Percentiles rank a stretch among this genome's conserved stretches.
Evolutionary conservation across 2,797 vertebrate genomes (phyloP).

Genomic region (Morelia viridis): DNA sequence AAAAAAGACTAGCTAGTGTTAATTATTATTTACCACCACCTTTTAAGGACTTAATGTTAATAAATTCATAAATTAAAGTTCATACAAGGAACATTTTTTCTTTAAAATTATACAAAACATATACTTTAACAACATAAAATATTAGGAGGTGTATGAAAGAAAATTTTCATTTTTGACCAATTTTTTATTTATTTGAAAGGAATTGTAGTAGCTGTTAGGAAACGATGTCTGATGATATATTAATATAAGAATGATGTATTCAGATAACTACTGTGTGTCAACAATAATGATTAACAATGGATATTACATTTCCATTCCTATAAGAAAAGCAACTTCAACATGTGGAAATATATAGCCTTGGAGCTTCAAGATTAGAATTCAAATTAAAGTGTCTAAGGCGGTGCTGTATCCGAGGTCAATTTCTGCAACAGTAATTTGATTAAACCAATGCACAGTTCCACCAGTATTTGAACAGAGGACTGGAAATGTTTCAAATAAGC

Average conservation of each 20-base stretch:
- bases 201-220: constrained; percentile 59
- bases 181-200: constrained; percentile 60
- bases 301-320: constrained; percentile 78
- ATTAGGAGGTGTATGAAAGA: constrained; percentile 58
- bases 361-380: constrained; percentile 65
- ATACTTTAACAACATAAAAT: constrained; percentile 63
- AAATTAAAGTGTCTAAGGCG: constrained; percentile 70
- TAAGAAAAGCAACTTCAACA: constrained; percentile 74
- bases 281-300: constrained; percentile 76
- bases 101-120: constrained; percentile 60
- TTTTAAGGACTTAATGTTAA: constrained; percentile 50
- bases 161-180: constrained; percentile 64
- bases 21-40: constrained; percentile 58
- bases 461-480: constrained; percentile 52
- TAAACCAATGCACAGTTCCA: constrained; percentile 64
- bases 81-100: constrained; percentile 45
- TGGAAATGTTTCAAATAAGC: constrained; percentile 56
- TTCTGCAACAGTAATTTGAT: constrained; percentile 66
- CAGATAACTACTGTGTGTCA: constrained; percentile 75
- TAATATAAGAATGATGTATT: constrained; percentile 72
- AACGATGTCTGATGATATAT: constrained; percentile 69
- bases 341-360: constrained; percentile 73
- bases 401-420: constrained; percentile 68
- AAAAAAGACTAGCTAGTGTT: constrained; percentile 55
- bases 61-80: constrained; percentile 60